Conservation (phyloP, 2,113 vertebrate genomes). For the Marmota monax region DNA sequence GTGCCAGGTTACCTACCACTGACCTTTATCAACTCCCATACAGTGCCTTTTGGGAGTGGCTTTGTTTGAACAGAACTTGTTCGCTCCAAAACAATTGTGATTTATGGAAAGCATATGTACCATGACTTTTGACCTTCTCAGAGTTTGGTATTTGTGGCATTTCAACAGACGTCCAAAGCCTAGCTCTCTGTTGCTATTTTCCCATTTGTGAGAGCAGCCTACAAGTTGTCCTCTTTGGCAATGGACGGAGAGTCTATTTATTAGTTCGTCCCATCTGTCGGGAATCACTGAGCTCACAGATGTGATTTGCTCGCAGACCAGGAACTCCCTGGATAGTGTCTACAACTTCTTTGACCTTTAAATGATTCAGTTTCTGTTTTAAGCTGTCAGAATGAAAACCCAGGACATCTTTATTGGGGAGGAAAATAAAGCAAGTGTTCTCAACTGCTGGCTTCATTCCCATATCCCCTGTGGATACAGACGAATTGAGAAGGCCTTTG, state of each 20-base stretch:
- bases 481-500: slow-evolving; percentile 27
- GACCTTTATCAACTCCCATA: background rate
- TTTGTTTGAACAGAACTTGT: background rate
- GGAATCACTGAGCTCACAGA: slow-evolving; percentile 22
- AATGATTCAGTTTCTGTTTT: slow-evolving; percentile 66
- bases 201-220: slow-evolving; percentile 20
- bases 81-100: slow-evolving; percentile 13
- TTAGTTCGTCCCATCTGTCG: background rate
- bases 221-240: background rate
- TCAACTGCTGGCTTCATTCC: slow-evolving; percentile 30
- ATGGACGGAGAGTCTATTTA: slow-evolving; percentile 22
- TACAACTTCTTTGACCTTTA: slow-evolving; percentile 69
- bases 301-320: slow-evolving; percentile 49
- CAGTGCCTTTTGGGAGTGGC: background rate
- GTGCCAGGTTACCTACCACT: background rate
- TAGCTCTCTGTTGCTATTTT: background rate
- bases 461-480: background rate
- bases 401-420: slow-evolving; percentile 49
- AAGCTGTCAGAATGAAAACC: slow-evolving; percentile 63
- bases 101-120: slow-evolving; percentile 36
- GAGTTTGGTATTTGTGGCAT: background rate
- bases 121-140: background rate
- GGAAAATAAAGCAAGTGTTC: slow-evolving; percentile 59
- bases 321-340: slow-evolving; percentile 56
- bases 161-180: slow-evolving; percentile 10